Evolutionary conservation across 1,140 invertebrate species (phyloP).

Genomic region (Drosophila equinoxialis): DNA sequence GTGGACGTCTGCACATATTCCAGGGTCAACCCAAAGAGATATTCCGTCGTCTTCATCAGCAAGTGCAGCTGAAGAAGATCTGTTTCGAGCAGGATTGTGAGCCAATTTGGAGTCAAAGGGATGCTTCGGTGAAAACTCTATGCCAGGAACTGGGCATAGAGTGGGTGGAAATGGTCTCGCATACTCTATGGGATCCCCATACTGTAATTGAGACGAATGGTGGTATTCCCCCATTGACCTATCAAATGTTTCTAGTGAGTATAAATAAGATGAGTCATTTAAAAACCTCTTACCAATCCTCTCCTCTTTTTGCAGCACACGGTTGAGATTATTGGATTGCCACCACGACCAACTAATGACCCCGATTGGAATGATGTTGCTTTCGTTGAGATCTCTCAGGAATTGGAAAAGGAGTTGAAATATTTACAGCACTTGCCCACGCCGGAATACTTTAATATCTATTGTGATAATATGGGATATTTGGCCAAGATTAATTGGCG

Average conservation of each 20-base stretch:
- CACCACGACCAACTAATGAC: constrained; percentile 85
- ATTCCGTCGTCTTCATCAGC: constrained; percentile 85
- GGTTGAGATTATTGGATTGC: constrained; percentile 85
- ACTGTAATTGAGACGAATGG: constrained; percentile 88
- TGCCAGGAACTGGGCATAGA: constrained; percentile 85
- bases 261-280: neutral
- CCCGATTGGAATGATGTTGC: constrained; percentile 84
- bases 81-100: constrained; percentile 90
- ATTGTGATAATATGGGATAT: constrained; percentile 82
- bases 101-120: constrained; percentile 87
- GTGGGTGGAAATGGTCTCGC: constrained; percentile 86
- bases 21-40: constrained; percentile 87
- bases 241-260: constrained; percentile 88
- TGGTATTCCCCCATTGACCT: constrained; percentile 89
- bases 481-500: constrained; percentile 83
- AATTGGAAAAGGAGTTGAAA: constrained; percentile 83
- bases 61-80: constrained; percentile 84
- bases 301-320: constrained; percentile 84
- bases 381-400: constrained; percentile 83
- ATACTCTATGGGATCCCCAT: constrained; percentile 89
- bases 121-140: constrained; percentile 85
- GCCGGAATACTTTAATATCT: constrained; percentile 86
- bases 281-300: neutral
- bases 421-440: constrained; percentile 84
- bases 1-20: constrained; percentile 85